These are phyloP conservation scores for Pseudorhombus dupliciocellatus DNA, from an alignment of 2,113 vertebrate species.

Conservation along the genomic window DNA sequence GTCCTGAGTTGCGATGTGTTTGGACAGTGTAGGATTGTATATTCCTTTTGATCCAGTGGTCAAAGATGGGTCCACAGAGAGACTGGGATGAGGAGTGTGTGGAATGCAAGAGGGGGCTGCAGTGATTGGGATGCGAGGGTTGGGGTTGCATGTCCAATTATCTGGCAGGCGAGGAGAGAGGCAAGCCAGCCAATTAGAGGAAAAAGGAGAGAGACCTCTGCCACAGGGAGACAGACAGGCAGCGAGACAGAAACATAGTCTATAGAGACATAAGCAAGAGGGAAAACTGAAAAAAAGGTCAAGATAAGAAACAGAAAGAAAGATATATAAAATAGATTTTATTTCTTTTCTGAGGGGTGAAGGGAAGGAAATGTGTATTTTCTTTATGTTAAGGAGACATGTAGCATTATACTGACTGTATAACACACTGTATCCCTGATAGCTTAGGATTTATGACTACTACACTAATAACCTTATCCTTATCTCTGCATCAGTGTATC, in stretches of 20 bases:
- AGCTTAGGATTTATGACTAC: neutral
- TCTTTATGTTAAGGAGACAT: neutral
- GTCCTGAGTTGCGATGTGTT: slow-evolving; percentile 38
- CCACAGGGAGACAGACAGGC: slow-evolving; percentile 41
- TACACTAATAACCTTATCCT: no score
- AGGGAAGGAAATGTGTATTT: neutral
- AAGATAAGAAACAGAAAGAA: neutral
- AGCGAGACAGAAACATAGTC: slow-evolving; percentile 34
- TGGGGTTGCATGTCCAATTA: slow-evolving; percentile 75
- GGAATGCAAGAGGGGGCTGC: slow-evolving; percentile 61
- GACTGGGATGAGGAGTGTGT: slow-evolving; percentile 58
- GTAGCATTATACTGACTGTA: neutral
- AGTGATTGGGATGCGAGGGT: slow-evolving; percentile 57
- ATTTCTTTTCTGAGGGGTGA: neutral
- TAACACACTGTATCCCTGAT: neutral
- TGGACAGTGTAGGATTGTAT: slow-evolving; percentile 55
- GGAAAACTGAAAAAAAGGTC: slow-evolving; percentile 22
- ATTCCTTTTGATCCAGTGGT: slow-evolving; percentile 79
- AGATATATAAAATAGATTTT: neutral
- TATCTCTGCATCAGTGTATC: no score
- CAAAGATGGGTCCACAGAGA: slow-evolving; percentile 67
- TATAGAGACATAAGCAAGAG: slow-evolving; percentile 22
- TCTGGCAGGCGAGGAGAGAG: slow-evolving; percentile 57
- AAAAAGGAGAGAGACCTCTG: slow-evolving; percentile 53
- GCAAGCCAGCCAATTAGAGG: slow-evolving; percentile 76